Evolutionary conservation across 2,113 vertebrate genomes (phyloP).

Genomic region (Hydropotes inermis): DNA sequence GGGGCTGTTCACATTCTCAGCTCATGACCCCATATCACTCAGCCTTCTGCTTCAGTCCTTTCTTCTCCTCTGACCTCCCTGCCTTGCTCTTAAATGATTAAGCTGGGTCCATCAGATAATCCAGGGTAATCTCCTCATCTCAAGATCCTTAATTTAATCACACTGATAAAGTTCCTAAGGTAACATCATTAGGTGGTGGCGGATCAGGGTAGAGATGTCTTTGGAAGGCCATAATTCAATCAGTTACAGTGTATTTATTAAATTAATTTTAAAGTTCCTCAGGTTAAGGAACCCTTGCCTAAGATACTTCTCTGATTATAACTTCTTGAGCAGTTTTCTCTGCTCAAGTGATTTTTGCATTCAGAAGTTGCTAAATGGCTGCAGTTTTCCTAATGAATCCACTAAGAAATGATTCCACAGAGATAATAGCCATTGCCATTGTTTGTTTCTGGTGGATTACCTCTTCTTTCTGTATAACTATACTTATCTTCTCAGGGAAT

Average conservation of each 20-base stretch:
- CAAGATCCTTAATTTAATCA: background rate
- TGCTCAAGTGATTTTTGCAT: background rate
- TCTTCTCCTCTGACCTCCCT: background rate
- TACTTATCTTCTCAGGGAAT: background rate
- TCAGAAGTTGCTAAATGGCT: background rate
- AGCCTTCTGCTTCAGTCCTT: background rate
- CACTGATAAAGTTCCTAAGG: background rate
- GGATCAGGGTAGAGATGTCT: background rate
- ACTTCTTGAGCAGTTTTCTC: background rate
- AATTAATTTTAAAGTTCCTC: background rate
- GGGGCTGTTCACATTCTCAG: background rate
- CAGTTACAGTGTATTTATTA: background rate
- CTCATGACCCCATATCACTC: background rate
- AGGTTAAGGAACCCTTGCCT: background rate
- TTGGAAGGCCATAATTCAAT: background rate
- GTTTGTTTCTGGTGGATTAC: background rate
- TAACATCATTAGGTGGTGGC: background rate
- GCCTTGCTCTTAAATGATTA: background rate
- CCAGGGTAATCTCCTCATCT: background rate
- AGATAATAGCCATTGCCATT: background rate
- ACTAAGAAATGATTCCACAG: background rate
- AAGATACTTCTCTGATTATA: background rate
- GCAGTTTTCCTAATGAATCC: background rate
- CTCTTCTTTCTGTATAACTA: background rate
- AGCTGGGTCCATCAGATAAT: background rate